A percentile compares a stretch with the other conserved stretches of the same genome.
Evolutionary conservation across 2,888 invertebrate genomes (phyloP).

Genomic region (Myopa tessellatipennis): DNA sequence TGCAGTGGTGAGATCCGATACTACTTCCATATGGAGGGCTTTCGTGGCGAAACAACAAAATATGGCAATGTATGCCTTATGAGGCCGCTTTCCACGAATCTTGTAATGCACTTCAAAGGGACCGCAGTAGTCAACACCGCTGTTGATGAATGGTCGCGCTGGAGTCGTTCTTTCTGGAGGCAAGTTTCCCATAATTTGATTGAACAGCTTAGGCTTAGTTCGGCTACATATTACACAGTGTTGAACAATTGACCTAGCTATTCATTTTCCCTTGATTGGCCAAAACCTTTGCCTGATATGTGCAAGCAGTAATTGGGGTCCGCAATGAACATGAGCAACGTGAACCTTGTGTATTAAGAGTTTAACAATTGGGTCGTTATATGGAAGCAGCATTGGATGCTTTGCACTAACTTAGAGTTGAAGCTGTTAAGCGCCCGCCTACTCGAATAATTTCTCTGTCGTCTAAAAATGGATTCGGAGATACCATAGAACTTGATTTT

Average conservation of each 20-base stretch:
- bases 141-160: slow-evolving; percentile 38
- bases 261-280: too few species aligned
- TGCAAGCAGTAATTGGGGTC: too few species aligned
- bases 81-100: slow-evolving; percentile 6
- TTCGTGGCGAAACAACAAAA: not conserved
- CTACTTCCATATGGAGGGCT: not conserved
- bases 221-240: slow-evolving; percentile 46
- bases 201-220: slow-evolving; percentile 37
- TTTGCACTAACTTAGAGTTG: slow-evolving; percentile 4
- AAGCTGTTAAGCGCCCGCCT: too few species aligned
- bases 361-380: too few species aligned
- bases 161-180: slow-evolving; percentile 35
- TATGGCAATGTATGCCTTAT: slow-evolving; percentile 39
- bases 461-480: too few species aligned
- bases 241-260: not conserved
- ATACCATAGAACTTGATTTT: not conserved
- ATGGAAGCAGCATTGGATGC: slow-evolving; percentile 4
- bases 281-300: too few species aligned
- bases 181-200: slow-evolving; percentile 49
- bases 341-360: too few species aligned
- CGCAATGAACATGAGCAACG: too few species aligned
- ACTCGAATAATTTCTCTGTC: too few species aligned
- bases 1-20: too few species aligned
- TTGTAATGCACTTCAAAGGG: not conserved
- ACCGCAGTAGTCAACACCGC: not conserved